phyloP scores from a whole-genome alignment of 2,797 vertebrate genomes.

The Coregonus sp. region DNA sequence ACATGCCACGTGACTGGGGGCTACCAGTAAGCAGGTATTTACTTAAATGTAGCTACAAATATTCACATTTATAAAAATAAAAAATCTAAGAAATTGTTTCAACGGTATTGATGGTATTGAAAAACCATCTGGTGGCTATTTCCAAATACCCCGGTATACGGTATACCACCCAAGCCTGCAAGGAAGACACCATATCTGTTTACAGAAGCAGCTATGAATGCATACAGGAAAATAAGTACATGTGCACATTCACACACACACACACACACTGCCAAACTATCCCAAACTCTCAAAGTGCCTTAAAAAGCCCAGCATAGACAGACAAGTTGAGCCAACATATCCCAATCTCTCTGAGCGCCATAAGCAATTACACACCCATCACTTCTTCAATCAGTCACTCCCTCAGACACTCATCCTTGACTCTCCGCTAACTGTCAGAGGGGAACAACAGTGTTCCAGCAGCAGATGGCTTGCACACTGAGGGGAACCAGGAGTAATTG shows the following conservation, averaged over 20 bases:
- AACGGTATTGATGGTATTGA: too few relatives aligned
- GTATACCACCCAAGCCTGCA: too few relatives aligned
- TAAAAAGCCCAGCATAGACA: neutral
- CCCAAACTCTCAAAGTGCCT: neutral
- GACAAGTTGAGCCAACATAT: neutral
- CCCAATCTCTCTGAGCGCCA: neutral
- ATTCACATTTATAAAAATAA: too few relatives aligned
- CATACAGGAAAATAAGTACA: neutral
- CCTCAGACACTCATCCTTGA: slow-evolving; percentile 1
- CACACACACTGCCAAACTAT: neutral
- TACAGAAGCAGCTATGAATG: too few relatives aligned
- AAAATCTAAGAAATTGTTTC: too few relatives aligned
- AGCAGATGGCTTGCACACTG: slow-evolving; percentile 59
- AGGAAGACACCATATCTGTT: too few relatives aligned
- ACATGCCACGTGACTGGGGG: too few relatives aligned
- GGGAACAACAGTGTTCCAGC: neutral
- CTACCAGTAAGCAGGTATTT: too few relatives aligned
- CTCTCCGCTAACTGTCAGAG: neutral
- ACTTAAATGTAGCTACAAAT: too few relatives aligned
- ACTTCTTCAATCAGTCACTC: neutral
- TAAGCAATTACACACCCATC: slow-evolving; percentile 3
- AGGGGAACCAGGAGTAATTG: slow-evolving; percentile 48
- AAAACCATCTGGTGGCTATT: too few relatives aligned
- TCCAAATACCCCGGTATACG: too few relatives aligned
- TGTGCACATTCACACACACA: neutral